Base-by-base conservation (phyloP, 2,797 vertebrate genomes). In the Hirundo rustica region DNA sequence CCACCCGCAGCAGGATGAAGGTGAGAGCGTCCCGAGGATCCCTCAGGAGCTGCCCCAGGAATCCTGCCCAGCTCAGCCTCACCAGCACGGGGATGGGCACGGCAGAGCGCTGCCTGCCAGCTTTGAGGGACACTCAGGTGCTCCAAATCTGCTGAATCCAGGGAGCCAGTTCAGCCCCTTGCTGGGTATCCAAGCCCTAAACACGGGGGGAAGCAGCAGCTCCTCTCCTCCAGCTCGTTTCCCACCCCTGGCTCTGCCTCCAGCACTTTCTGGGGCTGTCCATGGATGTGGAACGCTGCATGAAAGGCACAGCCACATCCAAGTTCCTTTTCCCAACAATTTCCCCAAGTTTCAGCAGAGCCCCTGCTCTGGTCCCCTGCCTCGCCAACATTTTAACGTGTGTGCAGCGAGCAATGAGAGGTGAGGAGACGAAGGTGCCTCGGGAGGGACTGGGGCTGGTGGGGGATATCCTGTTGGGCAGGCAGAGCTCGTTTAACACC, bases 41-140 rank as follows among this genome's bases (percentile, higher is more conserved):
- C 58, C 74, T 27, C 4, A 1, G 65, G 50, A 72, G 58, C 57
- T 55, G 65, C 21, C 42, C 42, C 0, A 1, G 66, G 81, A 72
- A 60, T 36, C 48, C 67, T 73, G 78, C 81, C 61, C 16, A 17
- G 8, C 65, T 60, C 62, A 66, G 87, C 60, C 30, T 32, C 38
- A 7, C 9, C 78, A 16, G 13, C 16, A 13, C 26, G 10, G 44
- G 29, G 29, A 53, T 0, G 1, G 8, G 34, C 42, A 42, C 20
- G 7, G 1, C 13, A 2, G 29, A 16, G 65, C 0, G 2, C 66
- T 18, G 20, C 0, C 2, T 50, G 62, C 32, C 23, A 9, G 48
- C 12, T 4, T 5, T 17, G 50, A 25, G 54, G 32, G 16, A 15
- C 7, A 2, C 36, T 44, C 16, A 9, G 77, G 8, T 16, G 50